Evolutionary conservation across 2,797 vertebrate genomes (phyloP).

Genomic region (Coregonus ussuriensis): DNA sequence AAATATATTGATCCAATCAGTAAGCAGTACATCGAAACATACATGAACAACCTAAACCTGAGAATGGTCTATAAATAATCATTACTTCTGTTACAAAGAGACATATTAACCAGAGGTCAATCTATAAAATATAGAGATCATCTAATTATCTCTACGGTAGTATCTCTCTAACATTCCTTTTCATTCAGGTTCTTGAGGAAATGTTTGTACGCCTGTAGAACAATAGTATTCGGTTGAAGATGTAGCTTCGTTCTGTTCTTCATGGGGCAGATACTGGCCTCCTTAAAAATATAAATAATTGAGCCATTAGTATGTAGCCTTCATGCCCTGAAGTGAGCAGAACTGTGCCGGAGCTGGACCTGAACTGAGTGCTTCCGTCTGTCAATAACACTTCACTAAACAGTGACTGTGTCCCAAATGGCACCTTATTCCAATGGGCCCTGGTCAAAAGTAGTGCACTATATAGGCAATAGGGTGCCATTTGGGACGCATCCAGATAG

Average conservation of each 20-base stretch:
- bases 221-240: too few relatives aligned
- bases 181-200: neutral
- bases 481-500: neutral
- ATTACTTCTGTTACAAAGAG: neutral
- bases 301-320: neutral
- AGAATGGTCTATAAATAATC: too few relatives aligned
- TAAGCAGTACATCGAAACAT: too few relatives aligned
- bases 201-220: neutral
- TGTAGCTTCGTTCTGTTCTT: too few relatives aligned
- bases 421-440: neutral
- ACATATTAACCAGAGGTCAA: too few relatives aligned
- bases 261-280: neutral
- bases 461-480: neutral
- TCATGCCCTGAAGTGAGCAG: neutral
- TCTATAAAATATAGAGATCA: neutral
- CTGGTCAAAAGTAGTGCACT: neutral
- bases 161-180: neutral
- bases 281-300: conserved; percentile 2
- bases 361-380: neutral
- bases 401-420: neutral
- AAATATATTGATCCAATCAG: too few relatives aligned
- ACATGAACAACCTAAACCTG: neutral
- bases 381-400: neutral
- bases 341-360: neutral
- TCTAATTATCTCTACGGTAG: neutral